phyloP scores from a whole-genome alignment of 1,140 invertebrate species.

The Platyscapa corneri region DNA sequence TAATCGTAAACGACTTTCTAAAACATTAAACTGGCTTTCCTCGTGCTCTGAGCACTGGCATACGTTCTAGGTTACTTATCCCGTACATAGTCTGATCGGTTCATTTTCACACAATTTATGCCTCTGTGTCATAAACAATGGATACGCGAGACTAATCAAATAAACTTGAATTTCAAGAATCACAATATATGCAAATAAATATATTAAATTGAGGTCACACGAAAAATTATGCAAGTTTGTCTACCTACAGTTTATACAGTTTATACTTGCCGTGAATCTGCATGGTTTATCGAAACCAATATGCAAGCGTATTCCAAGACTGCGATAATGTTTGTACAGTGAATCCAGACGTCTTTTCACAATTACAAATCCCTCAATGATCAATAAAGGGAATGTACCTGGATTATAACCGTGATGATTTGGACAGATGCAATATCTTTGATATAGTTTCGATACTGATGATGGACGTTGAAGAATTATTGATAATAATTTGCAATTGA shows the following conservation, averaged over 20 bases:
- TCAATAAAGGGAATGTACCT: background rate
- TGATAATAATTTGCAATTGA: background rate
- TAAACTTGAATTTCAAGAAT: conserved; percentile 56
- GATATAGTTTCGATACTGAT: background rate
- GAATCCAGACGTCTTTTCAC: background rate
- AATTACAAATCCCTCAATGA: background rate
- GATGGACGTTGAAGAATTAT: background rate
- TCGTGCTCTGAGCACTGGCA: background rate
- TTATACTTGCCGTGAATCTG: background rate
- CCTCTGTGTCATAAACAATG: background rate
- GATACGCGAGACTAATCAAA: conserved; percentile 36
- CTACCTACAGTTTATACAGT: background rate
- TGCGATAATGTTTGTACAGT: conserved; percentile 46
- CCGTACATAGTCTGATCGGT: conserved; percentile 53
- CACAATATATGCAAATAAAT: too few species aligned
- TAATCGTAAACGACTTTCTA: conserved; percentile 50
- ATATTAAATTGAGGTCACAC: too few species aligned
- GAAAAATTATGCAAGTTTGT: background rate
- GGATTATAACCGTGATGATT: background rate
- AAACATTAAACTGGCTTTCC: conserved; percentile 44
- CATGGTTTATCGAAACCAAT: too few species aligned
- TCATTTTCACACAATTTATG: conserved; percentile 13
- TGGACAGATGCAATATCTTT: background rate
- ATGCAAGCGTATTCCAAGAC: conserved; percentile 35
- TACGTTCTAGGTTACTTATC: conserved; percentile 16